Percentiles rank a stretch among this genome's conserved stretches.
phyloP scores from a whole-genome alignment of 2,797 vertebrate genomes.

The Zalophus californianus region DNA sequence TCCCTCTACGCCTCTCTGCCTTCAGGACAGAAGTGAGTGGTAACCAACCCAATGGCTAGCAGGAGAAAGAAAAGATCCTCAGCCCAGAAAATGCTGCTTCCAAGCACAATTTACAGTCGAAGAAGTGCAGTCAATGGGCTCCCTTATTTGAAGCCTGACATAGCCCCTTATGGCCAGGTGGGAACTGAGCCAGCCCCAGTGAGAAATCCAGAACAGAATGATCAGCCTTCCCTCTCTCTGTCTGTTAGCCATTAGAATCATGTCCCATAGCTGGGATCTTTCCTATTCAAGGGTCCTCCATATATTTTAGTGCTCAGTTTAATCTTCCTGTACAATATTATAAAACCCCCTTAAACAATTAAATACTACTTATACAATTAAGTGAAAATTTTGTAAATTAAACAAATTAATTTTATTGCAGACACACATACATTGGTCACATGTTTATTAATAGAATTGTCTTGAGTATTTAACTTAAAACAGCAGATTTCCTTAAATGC shows the following conservation, averaged over 20 bases:
- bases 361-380: neutral
- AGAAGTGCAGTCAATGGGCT: neutral
- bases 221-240: neutral
- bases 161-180: neutral
- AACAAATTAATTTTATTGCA: neutral
- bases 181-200: neutral
- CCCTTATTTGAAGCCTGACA: neutral
- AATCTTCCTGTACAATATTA: neutral
- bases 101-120: neutral
- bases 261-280: neutral
- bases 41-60: neutral
- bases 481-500: neutral
- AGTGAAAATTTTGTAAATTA: neutral
- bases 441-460: neutral
- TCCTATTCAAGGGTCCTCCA: neutral
- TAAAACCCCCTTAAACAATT: neutral
- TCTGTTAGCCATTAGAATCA: neutral
- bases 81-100: neutral
- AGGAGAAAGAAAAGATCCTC: neutral
- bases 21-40: neutral
- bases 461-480: neutral
- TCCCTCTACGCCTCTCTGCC: neutral
- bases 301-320: neutral
- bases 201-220: neutral
- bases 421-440: neutral